Conservation (phyloP, 2,113 vertebrate species). For the Cyrtonyx montezumae region DNA sequence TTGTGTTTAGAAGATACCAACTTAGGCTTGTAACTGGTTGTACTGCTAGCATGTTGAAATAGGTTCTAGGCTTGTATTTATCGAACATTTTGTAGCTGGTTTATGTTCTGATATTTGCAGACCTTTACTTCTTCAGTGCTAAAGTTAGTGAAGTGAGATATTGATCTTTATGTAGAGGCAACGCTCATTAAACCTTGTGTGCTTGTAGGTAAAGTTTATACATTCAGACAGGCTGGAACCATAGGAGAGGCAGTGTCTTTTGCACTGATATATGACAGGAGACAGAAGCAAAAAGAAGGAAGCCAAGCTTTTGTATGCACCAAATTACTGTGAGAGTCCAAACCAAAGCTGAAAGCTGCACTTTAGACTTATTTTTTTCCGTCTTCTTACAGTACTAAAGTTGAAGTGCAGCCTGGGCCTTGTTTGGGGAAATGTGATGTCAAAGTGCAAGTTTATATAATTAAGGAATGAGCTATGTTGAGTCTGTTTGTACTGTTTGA, state of each 20-base stretch:
- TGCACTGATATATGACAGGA: neutral
- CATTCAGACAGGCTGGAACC: neutral
- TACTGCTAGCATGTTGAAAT: neutral
- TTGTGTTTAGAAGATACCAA: neutral
- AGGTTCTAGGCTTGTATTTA: neutral
- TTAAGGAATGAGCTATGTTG: neutral
- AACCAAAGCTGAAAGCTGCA: neutral
- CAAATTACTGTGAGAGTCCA: neutral
- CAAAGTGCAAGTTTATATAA: neutral
- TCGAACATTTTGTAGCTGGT: neutral
- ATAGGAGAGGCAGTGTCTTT: neutral
- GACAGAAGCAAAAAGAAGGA: neutral
- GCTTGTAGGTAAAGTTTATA: neutral
- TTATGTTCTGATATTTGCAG: neutral
- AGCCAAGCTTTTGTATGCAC: neutral
- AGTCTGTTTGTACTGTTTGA: neutral
- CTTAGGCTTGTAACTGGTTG: neutral
- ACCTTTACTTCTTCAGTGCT: neutral
- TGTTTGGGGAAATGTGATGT: neutral
- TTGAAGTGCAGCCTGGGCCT: neutral
- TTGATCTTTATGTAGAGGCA: neutral
- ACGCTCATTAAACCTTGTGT: neutral
- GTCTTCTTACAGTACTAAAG: neutral
- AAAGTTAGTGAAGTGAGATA: neutral
- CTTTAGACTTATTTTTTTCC: neutral